Evolutionary conservation across 2,888 invertebrate genomes (phyloP), one percentile per base, ranked within the genome.

Genomic region (Zygaena filipendulae): DNA sequence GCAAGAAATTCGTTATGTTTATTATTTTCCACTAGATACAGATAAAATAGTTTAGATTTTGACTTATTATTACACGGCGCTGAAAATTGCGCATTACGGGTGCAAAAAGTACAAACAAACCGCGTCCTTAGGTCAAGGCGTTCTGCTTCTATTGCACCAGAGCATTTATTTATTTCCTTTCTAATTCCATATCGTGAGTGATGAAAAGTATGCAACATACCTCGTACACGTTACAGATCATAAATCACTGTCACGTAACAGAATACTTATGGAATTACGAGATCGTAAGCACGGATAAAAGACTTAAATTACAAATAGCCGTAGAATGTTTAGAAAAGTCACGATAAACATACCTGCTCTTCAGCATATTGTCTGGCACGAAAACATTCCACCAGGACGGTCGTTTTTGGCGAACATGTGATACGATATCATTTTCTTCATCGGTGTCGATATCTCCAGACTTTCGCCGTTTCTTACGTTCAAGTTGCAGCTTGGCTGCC

Each of bases 311-410:
- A n/a, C n/a, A n/a, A n/a, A n/a, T n/a, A n/a, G n/a, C n/a, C n/a
- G n/a, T n/a, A n/a, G n/a, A n/a, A n/a, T n/a, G n/a, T n/a, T n/a
- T n/a, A n/a, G n/a, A n/a, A n/a, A n/a, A n/a, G n/a, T n/a, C n/a
- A n/a, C n/a, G n/a, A n/a, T n/a, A 20, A 18, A 21, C 9, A 24
- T 75, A 88, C 88, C 88, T 88, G 77, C 84, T 81, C 45, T 84
- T 85, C 35, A 84, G 80, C 81, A 84, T 84, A 52, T 86, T 87
- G 48, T 92, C 91, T 26, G 90, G 88, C 23, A 89, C 87, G 59
- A 92, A 91, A 39, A 92, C 90, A 62, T 91, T 92, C 92, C 92
- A 93, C 92, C 92, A 93, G 20, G 91, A 92, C 20, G 88, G 87
- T 37, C 91, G 81, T 60, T 91, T 91, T 61, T 90, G 86, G 13